Conservation (phyloP, 2,797 vertebrate genomes). For the Choloepus didactylus region DNA sequence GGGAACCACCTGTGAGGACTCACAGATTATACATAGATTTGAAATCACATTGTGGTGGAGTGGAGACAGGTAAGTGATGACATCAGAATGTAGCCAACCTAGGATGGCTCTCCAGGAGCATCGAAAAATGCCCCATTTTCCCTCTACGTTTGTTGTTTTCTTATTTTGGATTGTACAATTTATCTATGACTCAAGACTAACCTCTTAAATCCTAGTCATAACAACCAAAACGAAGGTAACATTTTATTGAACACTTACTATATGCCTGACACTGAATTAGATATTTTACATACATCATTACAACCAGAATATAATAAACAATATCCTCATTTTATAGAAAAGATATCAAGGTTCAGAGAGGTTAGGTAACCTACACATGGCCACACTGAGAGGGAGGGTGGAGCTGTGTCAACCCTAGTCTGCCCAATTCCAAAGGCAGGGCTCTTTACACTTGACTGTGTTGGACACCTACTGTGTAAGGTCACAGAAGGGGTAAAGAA, state of each 20-base stretch:
- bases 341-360: background rate
- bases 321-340: background rate
- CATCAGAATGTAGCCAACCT: background rate
- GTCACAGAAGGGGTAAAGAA: background rate
- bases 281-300: background rate
- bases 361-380: background rate
- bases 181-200: background rate
- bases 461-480: background rate
- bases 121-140: background rate
- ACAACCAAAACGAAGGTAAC: background rate
- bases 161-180: background rate
- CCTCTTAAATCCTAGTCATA: constrained; percentile 20
- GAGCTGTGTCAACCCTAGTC: background rate
- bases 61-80: background rate
- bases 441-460: background rate
- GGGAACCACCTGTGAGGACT: background rate
- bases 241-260: background rate
- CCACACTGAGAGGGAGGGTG: background rate
- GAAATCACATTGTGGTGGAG: background rate
- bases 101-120: background rate
- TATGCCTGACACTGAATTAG: background rate
- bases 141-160: background rate
- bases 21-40: background rate
- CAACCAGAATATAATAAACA: background rate
- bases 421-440: background rate